Evolutionary conservation across 2,797 vertebrate genomes (phyloP).

Genomic region (Mus spretus): DNA sequence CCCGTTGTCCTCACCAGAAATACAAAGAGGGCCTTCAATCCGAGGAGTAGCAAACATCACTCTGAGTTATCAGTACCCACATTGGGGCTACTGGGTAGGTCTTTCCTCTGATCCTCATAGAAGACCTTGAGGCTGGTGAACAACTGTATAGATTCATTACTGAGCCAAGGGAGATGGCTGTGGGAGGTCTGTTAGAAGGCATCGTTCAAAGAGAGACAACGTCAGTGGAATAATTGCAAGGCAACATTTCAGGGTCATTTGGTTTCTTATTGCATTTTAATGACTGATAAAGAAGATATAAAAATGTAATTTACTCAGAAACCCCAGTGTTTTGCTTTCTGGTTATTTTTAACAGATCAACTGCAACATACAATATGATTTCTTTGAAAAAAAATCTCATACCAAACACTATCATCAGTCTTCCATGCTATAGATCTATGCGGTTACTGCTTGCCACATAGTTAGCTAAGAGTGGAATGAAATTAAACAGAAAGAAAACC

Average conservation of each 20-base stretch:
- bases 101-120: background rate
- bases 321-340: constrained; percentile 61
- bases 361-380: constrained; percentile 49
- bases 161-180: background rate
- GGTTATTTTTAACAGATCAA: constrained; percentile 67
- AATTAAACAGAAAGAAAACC: background rate
- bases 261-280: constrained; percentile 69
- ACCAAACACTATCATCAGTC: constrained; percentile 23
- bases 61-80: background rate
- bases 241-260: constrained; percentile 17
- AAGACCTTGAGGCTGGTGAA: background rate
- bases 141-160: background rate
- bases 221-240: constrained; percentile 47
- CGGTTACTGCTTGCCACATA: background rate
- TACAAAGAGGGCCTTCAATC: background rate
- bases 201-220: background rate
- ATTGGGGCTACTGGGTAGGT: background rate
- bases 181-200: background rate
- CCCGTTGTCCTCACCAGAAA: background rate
- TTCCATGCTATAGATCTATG: background rate
- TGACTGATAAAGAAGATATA: constrained; percentile 71
- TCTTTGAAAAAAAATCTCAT: background rate
- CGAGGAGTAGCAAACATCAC: background rate
- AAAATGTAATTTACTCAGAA: constrained; percentile 73
- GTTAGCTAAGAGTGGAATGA: background rate